Conservation (phyloP, 2,888 invertebrate species). For the Blomia tropicalis region DNA sequence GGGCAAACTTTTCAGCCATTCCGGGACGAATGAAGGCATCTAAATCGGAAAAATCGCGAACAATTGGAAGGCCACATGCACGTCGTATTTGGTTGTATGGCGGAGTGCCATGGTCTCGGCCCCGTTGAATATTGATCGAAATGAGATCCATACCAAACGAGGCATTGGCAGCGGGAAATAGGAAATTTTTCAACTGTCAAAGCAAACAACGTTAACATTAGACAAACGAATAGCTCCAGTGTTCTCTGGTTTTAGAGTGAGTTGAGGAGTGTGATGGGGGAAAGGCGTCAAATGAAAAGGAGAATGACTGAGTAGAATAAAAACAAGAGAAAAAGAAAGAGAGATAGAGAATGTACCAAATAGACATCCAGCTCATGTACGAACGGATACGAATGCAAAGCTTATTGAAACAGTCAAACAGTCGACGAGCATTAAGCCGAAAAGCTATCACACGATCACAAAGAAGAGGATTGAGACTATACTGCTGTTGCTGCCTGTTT, state of each 20-base stretch:
- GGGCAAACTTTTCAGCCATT: conserved; percentile 13
- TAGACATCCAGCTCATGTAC: no score
- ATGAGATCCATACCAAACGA: conserved; percentile 59
- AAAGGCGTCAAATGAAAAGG: no score
- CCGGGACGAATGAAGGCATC: conserved; percentile 37
- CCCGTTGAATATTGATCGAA: conserved; percentile 58
- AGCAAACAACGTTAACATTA: conserved; percentile 35
- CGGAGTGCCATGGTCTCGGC: conserved; percentile 58
- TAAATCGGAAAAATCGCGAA: conserved; percentile 47
- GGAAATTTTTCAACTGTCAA: conserved; percentile 51
- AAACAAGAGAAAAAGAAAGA: no score
- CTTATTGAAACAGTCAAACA: neutral
- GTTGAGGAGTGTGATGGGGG: no score
- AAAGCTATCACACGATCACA: no score
- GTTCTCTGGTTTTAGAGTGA: no score
- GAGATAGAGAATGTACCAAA: no score
- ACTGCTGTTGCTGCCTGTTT: no score
- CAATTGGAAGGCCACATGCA: conserved; percentile 49
- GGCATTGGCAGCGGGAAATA: conserved; percentile 62
- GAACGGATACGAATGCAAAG: neutral
- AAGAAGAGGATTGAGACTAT: no score
- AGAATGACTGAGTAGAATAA: no score
- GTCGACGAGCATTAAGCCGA: no score
- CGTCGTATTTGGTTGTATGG: conserved; percentile 59
- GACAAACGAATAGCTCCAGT: no score